A percentile compares a stretch with the other conserved stretches of the same genome.
Evolutionary conservation across 2,888 invertebrate genomes (phyloP).

Genomic region (Suillia variegata): DNA sequence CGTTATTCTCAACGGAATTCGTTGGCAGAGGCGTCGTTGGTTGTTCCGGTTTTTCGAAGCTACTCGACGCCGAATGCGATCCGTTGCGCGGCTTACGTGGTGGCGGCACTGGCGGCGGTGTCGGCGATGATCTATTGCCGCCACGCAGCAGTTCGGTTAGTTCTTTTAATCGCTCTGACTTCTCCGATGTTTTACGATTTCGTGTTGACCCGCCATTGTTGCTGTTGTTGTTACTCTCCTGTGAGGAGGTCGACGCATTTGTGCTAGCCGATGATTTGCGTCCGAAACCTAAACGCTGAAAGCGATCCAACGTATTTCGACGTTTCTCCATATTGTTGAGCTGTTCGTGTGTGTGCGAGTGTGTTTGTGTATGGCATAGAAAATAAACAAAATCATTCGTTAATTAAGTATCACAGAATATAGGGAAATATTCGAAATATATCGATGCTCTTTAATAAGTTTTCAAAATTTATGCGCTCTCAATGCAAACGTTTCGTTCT

Average conservation of each 20-base stretch:
- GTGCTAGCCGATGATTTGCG: constrained; percentile 51
- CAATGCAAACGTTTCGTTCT: constrained; percentile 9
- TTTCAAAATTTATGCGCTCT: constrained; percentile 7
- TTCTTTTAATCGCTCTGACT: constrained; percentile 75
- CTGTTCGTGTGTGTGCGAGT: constrained; percentile 33
- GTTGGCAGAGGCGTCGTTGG: constrained; percentile 23
- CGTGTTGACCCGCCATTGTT: constrained; percentile 29
- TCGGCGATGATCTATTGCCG: constrained; percentile 61
- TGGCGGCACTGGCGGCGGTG: constrained; percentile 67
- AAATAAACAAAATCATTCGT: not conserved
- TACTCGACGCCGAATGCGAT: constrained; percentile 62
- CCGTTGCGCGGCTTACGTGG: constrained; percentile 61
- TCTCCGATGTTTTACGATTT: constrained; percentile 64
- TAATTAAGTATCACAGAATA: not conserved
- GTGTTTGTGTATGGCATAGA: not conserved
- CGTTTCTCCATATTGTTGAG: constrained; percentile 60
- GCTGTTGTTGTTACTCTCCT: constrained; percentile 15
- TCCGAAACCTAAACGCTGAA: constrained; percentile 79
- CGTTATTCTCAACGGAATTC: constrained; percentile 19
- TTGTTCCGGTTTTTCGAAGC: constrained; percentile 52
- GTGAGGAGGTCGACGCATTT: constrained; percentile 9
- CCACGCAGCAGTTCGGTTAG: constrained; percentile 80
- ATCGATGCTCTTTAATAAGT: not conserved
- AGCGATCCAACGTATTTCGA: constrained; percentile 78
- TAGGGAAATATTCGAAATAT: not conserved